Percentiles rank a stretch among this genome's conserved stretches.
phyloP scores from a whole-genome alignment of 2,888 invertebrate species.

The Melieria crassipennis region DNA sequence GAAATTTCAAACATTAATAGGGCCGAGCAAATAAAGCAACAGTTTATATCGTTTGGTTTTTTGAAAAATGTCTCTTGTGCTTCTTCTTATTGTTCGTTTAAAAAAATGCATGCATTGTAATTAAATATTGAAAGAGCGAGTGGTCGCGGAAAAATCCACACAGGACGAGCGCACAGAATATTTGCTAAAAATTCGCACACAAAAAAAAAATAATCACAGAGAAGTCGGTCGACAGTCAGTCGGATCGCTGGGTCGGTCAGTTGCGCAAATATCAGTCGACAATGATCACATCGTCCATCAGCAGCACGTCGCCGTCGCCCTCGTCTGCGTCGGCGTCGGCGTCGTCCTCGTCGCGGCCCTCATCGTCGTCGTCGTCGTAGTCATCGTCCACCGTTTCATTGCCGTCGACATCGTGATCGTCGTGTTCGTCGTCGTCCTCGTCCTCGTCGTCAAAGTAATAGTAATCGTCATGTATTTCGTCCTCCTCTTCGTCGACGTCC shows the following conservation, averaged over 20 bases:
- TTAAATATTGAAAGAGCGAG: not conserved
- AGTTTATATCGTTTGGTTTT: not conserved
- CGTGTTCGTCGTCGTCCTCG: conserved; percentile 12
- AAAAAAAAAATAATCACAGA: too few relatives aligned
- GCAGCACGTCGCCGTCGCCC: conserved; percentile 4
- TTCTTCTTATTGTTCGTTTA: not conserved
- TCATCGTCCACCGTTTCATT: not conserved
- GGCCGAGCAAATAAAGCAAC: not conserved
- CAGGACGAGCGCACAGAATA: not conserved
- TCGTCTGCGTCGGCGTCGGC: not conserved
- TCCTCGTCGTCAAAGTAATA: conserved; percentile 2
- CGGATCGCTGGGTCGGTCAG: too few relatives aligned
- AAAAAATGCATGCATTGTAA: not conserved
- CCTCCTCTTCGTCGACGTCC: conserved; percentile 14
- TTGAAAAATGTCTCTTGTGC: conserved; percentile 25
- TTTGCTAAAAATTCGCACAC: too few relatives aligned
- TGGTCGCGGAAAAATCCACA: not conserved
- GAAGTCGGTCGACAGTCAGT: too few relatives aligned
- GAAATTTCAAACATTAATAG: not conserved
- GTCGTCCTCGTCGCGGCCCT: not conserved
- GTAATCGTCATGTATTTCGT: conserved; percentile 1
- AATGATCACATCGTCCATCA: conserved; percentile 33
- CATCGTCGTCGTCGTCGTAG: conserved; percentile 3
- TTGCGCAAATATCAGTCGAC: conserved; percentile 19
- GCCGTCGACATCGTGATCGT: conserved; percentile 11